phyloP scores from a whole-genome alignment of 2,797 vertebrate genomes.

The Melopsittacus undulatus region DNA sequence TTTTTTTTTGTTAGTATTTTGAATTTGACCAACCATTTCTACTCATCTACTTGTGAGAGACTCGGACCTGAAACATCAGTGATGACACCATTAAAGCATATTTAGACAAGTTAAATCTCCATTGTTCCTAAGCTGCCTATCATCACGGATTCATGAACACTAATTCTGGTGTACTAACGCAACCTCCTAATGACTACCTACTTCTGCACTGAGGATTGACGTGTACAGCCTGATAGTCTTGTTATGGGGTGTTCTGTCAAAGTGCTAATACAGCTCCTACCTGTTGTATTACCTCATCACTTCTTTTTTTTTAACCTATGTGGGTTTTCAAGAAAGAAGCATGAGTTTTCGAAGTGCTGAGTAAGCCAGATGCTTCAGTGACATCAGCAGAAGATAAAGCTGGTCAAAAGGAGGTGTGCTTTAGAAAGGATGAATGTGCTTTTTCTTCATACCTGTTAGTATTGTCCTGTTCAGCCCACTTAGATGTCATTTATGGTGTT shows the following conservation, averaged over 20 bases:
- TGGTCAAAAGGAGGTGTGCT: neutral
- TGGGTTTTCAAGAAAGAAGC: neutral
- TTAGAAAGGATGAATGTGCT: neutral
- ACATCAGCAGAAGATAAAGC: neutral
- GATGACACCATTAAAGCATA: neutral
- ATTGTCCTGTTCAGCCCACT: neutral
- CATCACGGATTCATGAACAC: neutral
- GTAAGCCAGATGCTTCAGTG: neutral
- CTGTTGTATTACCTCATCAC: neutral
- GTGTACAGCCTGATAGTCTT: slow-evolving; percentile 37
- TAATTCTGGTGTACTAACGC: neutral
- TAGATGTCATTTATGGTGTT: neutral
- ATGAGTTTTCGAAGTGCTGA: slow-evolving; percentile 1
- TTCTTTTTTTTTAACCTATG: neutral
- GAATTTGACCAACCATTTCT: neutral
- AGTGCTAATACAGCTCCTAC: slow-evolving; percentile 1
- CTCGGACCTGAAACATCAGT: neutral
- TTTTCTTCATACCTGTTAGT: neutral
- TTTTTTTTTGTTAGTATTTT: neutral
- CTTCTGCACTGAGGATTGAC: slow-evolving; percentile 18
- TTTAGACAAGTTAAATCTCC: neutral
- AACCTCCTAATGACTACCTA: slow-evolving; percentile 41
- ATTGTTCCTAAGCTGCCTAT: slow-evolving; percentile 6
- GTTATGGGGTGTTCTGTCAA: neutral
- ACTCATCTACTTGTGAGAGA: neutral